A percentile compares a stretch with the other conserved stretches of the same genome.
Evolutionary conservation across 2,113 vertebrate genomes (phyloP).

Genomic region (Barnardius zonarius): DNA sequence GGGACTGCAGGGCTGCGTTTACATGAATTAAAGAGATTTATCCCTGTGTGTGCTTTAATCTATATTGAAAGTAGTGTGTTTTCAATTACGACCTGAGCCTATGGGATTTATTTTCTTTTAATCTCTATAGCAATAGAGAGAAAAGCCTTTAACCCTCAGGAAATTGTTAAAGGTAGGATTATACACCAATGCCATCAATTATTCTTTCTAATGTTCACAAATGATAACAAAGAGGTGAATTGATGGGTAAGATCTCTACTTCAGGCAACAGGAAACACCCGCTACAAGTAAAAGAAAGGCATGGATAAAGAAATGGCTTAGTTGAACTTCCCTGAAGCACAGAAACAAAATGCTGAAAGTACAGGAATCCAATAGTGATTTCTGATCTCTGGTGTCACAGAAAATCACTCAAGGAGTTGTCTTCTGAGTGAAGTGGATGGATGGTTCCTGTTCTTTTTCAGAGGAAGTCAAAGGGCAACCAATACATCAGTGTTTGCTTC

Average conservation of each 20-base stretch:
- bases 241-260: background rate
- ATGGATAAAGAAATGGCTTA: background rate
- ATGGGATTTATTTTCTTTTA: background rate
- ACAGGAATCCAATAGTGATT: background rate
- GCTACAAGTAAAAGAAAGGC: background rate
- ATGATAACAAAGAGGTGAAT: conserved; percentile 17
- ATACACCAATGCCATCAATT: conserved; percentile 16
- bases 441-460: background rate
- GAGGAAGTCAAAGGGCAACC: background rate
- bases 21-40: conserved; percentile 41
- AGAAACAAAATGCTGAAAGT: background rate
- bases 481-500: background rate
- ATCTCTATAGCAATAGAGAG: background rate
- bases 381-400: background rate
- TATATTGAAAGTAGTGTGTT: conserved; percentile 35
- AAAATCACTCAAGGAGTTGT: background rate
- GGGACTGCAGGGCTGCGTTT: background rate
- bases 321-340: background rate
- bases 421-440: background rate
- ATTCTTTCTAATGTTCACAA: conserved; percentile 29
- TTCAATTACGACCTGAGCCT: conserved; percentile 38
- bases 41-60: conserved; percentile 14
- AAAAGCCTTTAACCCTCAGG: conserved; percentile 32
- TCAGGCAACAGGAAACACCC: conserved; percentile 1
- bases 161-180: conserved; percentile 40